phyloP scores from a whole-genome alignment of 1,140 invertebrate genomes.

The Pectinophora gossypiella region DNA sequence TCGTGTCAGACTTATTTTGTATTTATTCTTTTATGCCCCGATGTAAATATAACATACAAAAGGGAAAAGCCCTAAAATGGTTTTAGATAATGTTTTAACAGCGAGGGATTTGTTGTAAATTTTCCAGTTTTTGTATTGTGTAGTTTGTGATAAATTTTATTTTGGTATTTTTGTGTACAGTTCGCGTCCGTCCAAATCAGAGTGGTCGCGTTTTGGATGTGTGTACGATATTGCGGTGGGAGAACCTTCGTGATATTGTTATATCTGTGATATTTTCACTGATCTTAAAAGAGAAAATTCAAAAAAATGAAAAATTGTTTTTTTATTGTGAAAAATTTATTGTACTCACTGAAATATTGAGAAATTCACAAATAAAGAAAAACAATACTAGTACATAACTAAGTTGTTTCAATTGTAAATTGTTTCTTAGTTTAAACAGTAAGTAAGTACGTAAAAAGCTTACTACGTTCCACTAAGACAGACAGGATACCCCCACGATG shows the following conservation, averaged over 20 bases:
- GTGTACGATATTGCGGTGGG: constrained; percentile 26
- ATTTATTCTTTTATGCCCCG: constrained; percentile 31
- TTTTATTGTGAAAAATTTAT: constrained; percentile 57
- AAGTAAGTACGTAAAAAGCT: too few relatives aligned
- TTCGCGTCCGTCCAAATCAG: constrained; percentile 42
- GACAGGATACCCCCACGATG: too few relatives aligned
- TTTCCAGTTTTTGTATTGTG: constrained; percentile 40
- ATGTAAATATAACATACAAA: background rate
- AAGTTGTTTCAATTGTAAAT: background rate
- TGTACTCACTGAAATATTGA: constrained; percentile 46
- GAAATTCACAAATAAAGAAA: constrained; percentile 66
- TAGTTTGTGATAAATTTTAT: constrained; percentile 52
- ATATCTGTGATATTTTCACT: constrained; percentile 52
- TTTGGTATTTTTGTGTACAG: constrained; percentile 54
- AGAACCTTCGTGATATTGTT: constrained; percentile 24
- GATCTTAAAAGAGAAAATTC: constrained; percentile 20
- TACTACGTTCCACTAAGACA: too few relatives aligned
- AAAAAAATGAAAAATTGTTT: constrained; percentile 61
- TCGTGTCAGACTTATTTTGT: constrained; percentile 24
- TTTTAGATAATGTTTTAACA: constrained; percentile 25
- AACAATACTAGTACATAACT: constrained; percentile 19
- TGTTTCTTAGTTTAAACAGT: too few relatives aligned
- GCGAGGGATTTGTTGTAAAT: constrained; percentile 37
- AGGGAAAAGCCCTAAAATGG: background rate
- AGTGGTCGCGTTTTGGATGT: constrained; percentile 46